Percentiles rank a stretch among this genome's conserved stretches.
Evolutionary conservation across 2,113 vertebrate genomes (phyloP).

Genomic region (Sander vitreus): DNA sequence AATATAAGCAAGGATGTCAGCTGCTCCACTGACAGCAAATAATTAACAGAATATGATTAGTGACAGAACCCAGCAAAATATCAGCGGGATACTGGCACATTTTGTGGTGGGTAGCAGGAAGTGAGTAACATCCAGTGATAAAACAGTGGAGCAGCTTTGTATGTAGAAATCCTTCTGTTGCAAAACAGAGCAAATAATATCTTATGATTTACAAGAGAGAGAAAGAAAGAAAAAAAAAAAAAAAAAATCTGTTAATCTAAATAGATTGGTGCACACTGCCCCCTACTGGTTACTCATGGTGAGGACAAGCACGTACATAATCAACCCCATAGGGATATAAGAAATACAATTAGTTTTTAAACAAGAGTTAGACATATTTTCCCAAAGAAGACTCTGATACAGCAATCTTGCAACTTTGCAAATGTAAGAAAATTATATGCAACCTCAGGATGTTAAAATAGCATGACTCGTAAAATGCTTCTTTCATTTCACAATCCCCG

Average conservation of each 20-base stretch:
- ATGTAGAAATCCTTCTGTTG: background rate
- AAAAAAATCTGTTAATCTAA: background rate
- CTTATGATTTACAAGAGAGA: background rate
- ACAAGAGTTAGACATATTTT: slow-evolving; percentile 42
- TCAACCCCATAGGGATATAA: slow-evolving; percentile 11
- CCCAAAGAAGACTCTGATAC: slow-evolving; percentile 40
- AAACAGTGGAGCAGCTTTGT: slow-evolving; percentile 33
- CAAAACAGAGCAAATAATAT: slow-evolving; percentile 9
- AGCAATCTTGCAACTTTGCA: slow-evolving; percentile 44
- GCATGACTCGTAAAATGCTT: slow-evolving; percentile 1
- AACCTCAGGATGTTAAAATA: slow-evolving; percentile 32
- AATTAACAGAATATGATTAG: background rate
- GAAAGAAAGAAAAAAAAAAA: background rate
- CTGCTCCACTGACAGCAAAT: background rate
- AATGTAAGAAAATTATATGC: slow-evolving; percentile 39
- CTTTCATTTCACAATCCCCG: background rate
- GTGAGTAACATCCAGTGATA: slow-evolving; percentile 9
- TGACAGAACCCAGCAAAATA: background rate
- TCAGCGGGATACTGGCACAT: slow-evolving; percentile 19
- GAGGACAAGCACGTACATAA: slow-evolving; percentile 24
- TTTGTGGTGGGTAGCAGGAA: background rate
- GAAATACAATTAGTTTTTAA: slow-evolving; percentile 52
- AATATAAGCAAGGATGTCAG: slow-evolving; percentile 9
- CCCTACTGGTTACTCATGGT: slow-evolving; percentile 60
- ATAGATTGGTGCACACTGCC: slow-evolving; percentile 45